phyloP scores from a whole-genome alignment of 2,797 vertebrate genomes.

The Ctenosaura bakeri region DNA sequence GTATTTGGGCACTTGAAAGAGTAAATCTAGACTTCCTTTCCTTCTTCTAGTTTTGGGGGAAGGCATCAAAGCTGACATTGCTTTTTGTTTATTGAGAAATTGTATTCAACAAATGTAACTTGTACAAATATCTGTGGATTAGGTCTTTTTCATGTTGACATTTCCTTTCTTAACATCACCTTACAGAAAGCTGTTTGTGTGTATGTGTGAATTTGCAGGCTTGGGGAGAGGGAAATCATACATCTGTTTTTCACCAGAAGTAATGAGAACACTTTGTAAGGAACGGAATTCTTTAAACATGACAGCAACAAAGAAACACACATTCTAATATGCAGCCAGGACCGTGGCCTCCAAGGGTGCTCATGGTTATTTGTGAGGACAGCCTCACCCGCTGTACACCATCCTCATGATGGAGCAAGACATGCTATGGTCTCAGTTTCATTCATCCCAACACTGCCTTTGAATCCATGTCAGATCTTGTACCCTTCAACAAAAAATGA shows the following conservation, averaged over 20 bases:
- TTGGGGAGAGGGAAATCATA: background rate
- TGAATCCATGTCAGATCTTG: constrained; percentile 37
- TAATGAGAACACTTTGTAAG: background rate
- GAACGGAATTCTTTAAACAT: background rate
- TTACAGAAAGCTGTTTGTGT: background rate
- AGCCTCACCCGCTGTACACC: background rate
- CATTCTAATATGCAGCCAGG: background rate
- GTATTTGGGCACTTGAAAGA: background rate
- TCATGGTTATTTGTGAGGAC: background rate
- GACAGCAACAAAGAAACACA: background rate
- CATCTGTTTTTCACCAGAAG: background rate
- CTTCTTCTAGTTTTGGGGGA: background rate
- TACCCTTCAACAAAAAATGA: constrained; percentile 49
- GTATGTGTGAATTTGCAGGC: background rate
- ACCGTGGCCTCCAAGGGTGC: background rate
- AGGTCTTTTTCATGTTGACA: constrained; percentile 14
- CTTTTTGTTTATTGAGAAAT: background rate
- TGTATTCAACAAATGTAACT: background rate
- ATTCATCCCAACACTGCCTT: constrained; percentile 27
- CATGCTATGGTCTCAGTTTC: background rate
- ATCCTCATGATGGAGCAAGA: background rate
- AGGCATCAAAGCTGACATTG: background rate
- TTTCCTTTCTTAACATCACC: background rate
- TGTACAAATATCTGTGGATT: constrained; percentile 10
- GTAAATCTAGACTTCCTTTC: background rate